Base-by-base conservation (phyloP, 2,797 vertebrate genomes). In the Spheniscus humboldti region DNA sequence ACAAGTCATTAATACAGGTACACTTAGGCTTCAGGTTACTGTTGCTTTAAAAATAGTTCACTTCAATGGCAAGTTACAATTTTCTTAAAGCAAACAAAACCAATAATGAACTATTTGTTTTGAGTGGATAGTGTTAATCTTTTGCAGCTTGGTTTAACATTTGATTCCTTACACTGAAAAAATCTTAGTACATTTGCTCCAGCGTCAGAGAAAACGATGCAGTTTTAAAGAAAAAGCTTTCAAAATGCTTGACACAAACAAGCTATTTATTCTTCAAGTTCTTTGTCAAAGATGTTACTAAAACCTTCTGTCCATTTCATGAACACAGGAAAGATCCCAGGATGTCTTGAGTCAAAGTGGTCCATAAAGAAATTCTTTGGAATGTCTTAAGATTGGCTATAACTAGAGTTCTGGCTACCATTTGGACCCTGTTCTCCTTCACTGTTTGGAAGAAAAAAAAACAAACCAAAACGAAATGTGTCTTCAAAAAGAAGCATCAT, bases 341-440 rank as follows among this genome's bases (percentile, higher is more conserved):
- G 94, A 93, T 97, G 96, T 96, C 97, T 97, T 97, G 95, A 97
- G 97, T 97, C 97, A 95, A 98, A 98, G 96, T 98, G 98, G 97
- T 98, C 98, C 98, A 94, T 92, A 97, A 96, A 47, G 90, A 87
- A 97, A 94, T 96, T 98, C 97, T 98, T 97, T 98, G 97, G 97
- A 98, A 98, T 98, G 97, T 97, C 97, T 98, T 99, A 99, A 92
- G 99, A 99, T 94, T 99, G 99, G 98, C 98, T 99, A 97, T 99
- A 99, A 94, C 99, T 99, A 98, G 99, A 99, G 98, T 99, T 99
- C 97, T 99, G 99, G 98, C 98, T 99, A 96, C 99, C 99, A 75
- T 99, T 99, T 98, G 99, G 99, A 98, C 99, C 99, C 98, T 99
- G 99, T 97, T 99, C 99, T 89, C 99, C 99, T 98, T 99, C 99